Base-by-base conservation (phyloP, 1,140 invertebrate species). In the Glossosoma conforme region DNA sequence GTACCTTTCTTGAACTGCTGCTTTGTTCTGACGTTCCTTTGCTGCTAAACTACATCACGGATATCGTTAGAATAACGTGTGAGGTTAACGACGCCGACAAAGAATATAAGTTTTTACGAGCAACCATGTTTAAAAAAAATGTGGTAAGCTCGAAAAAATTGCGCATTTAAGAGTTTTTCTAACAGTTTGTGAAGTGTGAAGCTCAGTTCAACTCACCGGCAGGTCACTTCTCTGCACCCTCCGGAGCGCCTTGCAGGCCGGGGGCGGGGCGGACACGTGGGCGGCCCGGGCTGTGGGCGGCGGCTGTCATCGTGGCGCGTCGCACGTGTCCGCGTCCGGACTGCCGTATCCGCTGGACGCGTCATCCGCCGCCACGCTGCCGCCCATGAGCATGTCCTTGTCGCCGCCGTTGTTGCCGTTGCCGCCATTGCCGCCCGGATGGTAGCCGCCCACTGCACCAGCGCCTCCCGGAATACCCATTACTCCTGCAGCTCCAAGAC, bases 311-410 rank as follows among this genome's bases (percentile, higher is more conserved):
- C 72, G 72, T 44, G 70, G 70, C 24, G 66, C 56, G 49, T 81
- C 78, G 58, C 79, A 79, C 19, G 77, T 79, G 58, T 79, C 79
- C 3, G 78, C 79, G 66, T 82, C 80, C 18, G 79, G 73, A 63
- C 79, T 81, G 51, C 78, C 79, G 66, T 80, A 81, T 8, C 78
- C 78, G 63, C 77, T 79, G 60, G 76, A 79, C 4, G 75, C 78
- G 62, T 79, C 79, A 58, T 80, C 78, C 0, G 67, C 72, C 35
- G 66, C 70, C 8, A 63, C 74, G 66, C 66, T 71, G 47, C 65
- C 65, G 22, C 64, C 69, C 58, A 61, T 65, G 46, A 37, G 44
- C 48, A 56, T 49, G 59, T 77, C 75, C 61, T 77, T 75, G 56
- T 77, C 77, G 32, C 64, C 61, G 40, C 65, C 52, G n/a, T n/a